Base-by-base conservation (phyloP, 2,888 invertebrate genomes). In the Drosophila heteroneura region DNA sequence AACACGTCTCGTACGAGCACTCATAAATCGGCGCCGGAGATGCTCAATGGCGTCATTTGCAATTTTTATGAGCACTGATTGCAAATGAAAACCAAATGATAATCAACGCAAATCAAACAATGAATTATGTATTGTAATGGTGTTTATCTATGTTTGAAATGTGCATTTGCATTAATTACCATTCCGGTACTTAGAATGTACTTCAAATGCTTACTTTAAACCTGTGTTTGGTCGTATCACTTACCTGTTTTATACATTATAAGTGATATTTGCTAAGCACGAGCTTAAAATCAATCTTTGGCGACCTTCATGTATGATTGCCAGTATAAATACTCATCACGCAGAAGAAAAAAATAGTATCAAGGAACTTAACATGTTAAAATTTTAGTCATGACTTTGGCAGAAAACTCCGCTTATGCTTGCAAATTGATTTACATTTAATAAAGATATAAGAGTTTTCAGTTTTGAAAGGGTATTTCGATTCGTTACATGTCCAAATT, bases 71-170 rank as follows among this genome's bases (percentile, higher is more conserved):
- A 51, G 53, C 49, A 68, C 65, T 79, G 72, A 83, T 83, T 80
- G 61, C 56, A 81, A 77, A 65, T 76, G 71, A 70, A 70, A 72
- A 66, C 66, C 70, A 64, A 56, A 71, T 19, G 22, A 52, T 41
- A 56, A 63, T 75, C 57, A 74, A 59, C 68, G 51, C 60, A 78
- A 76, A 69, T 72, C 80, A 79, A 86, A 76, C 76, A 81, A 79
- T 84, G 76, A 79, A 74, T 87, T 87, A 81, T 83, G 79, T 74
- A 79, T 79, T 62, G 60, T 72, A 79, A 79, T 73, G 68, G 66
- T 56, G 10, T 58, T 41, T 30, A 35, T 59, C 33, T 37, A 72
- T 74, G 59, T 51, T 59, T 66, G 37, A 49, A 33, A 49, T 54
- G 14, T 65, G 71, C 54, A 76, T 69, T 75, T 70, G 69, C 76